Base-by-base conservation (phyloP, 2,888 invertebrate genomes). In the Selenia dentaria region DNA sequence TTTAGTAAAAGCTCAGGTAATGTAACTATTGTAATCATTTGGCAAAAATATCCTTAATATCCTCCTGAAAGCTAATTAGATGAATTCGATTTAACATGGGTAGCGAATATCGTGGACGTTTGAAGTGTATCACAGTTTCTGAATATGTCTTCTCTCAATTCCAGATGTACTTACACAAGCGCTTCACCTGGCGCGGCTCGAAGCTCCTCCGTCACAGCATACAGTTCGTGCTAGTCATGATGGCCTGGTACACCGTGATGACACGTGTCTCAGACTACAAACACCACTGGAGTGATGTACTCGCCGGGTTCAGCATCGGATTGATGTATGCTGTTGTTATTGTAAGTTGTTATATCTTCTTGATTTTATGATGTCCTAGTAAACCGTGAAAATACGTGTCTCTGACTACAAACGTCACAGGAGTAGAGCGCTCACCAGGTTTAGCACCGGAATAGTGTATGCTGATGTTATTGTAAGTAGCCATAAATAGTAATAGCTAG, bases 391-490 rank as follows among this genome's bases (percentile, higher is more conserved):
- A 89, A 95, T 97, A 0, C 93, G 99, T 22, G 94, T 99, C 24
- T 97, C 97, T 0, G 97, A 99, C 90, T 97, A 99, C 92, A 99
- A 99, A 79, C 99, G 99, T 83, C 98, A 99, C 75, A 98, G 98
- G 97, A 98, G 97, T 68, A 99, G 99, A 83, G 99, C 99, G 1
- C 89, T 99, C 18, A 94, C 94, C 37, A 99, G 99, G 0, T 92
- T 94, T 54, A 64, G 89, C 18, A 92, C 96, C 53, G 96, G 95
- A n/a, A n/a, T n/a, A n/a, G n/a, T n/a, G n/a, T n/a, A n/a, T n/a
- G n/a, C 96, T 46, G 61, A 94, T 36, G 75, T 96, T 57, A 92
- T 94, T 16, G 2, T 16, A 16, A 16, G 16, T 16, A 16, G 16
- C n/a, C n/a, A n/a, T n/a, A n/a, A n/a, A n/a, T n/a, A n/a, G n/a